Evolutionary conservation across 1,140 invertebrate species (phyloP), one percentile per base, ranked within the genome.

Genomic region (Metopolophium dirhodum): DNA sequence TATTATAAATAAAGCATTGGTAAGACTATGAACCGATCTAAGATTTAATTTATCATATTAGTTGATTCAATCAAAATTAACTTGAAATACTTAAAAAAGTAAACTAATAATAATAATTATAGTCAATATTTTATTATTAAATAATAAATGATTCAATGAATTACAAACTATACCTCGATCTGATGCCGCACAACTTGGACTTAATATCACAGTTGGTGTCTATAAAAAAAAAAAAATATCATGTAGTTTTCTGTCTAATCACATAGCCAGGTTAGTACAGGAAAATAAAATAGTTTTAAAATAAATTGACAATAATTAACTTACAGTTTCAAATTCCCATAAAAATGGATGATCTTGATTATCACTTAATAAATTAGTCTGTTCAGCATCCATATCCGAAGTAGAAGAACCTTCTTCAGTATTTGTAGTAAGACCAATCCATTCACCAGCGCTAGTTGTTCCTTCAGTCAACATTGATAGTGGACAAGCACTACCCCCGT

Each of bases 381-480:
- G 95, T 51, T 95, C 94, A 94, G 96, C 96, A 93, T 97, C 96
- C 35, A 96, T 95, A 94, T 97, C 97, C 2, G 97, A 97, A 94
- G 97, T 97, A 94, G 98, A 98, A 94, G 97, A 98, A 94, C 97
- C 97, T 93, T 98, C 97, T 95, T 97, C 97, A 95, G 97, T 98
- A 95, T 98, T 98, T 90, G 98, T 98, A 26, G 98, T 98, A 93
- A 98, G 96, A 95, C 95, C 98, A 96, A 96, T 96, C 97, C 97
- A 98, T 95, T 98, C 98, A 85, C 97, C 97, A 91, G 97, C 97
- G 26, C 97, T 97, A 90, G 97, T 97, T 61, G 96, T 96, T 26
- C 95, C 95, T 94, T 96, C 96, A 7, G 95, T 95, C 7, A 96
- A 95, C 94, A 95, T 89, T 18, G 93, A 88, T 49, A 93, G 37